These are phyloP conservation scores for Urocynchramus pylzowi DNA, from an alignment of 2,113 vertebrate species.

Conservation along the genomic window DNA sequence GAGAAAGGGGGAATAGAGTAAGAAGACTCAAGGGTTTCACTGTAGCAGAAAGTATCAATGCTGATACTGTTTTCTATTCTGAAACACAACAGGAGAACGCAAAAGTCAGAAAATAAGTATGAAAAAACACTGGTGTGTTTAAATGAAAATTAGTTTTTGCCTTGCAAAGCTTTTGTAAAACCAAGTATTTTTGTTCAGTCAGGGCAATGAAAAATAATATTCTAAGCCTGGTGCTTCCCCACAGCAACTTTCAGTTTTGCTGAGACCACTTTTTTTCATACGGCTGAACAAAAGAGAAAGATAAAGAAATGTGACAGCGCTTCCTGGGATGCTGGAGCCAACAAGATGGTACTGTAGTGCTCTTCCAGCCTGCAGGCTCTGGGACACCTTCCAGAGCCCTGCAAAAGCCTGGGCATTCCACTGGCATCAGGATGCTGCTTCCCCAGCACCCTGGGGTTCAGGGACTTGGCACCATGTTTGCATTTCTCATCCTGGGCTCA, in stretches of 20 bases:
- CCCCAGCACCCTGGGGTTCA: neutral
- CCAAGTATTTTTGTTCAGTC: neutral
- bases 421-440: neutral
- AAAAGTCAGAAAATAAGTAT: neutral
- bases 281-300: neutral
- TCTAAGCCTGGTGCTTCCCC: neutral
- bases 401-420: neutral
- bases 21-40: neutral
- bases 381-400: neutral
- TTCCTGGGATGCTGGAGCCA: neutral
- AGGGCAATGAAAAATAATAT: neutral
- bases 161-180: neutral
- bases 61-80: neutral
- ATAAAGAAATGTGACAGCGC: neutral
- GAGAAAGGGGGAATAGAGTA: neutral
- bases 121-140: neutral
- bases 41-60: neutral
- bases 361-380: neutral
- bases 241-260: neutral
- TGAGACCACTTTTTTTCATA: neutral
- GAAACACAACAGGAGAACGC: neutral
- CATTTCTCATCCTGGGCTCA: neutral
- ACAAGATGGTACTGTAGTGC: neutral
- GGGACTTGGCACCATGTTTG: neutral
- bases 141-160: neutral